Evolutionary conservation across 2,888 invertebrate genomes (phyloP).

Genomic region (Petrolisthes cinctipes): DNA sequence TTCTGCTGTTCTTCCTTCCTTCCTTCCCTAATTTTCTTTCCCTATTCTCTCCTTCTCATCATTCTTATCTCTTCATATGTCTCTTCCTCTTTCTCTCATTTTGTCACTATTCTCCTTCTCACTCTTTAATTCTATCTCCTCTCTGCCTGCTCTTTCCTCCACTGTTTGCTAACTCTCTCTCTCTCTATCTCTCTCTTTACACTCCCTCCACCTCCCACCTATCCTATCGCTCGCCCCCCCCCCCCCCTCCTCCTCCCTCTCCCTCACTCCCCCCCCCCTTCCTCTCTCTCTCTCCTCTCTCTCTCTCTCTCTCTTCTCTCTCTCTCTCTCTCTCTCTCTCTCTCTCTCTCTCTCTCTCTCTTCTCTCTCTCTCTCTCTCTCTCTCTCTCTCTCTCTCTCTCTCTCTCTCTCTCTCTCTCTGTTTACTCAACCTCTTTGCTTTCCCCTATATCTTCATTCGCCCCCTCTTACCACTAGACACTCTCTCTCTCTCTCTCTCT

Average conservation of each 20-base stretch:
- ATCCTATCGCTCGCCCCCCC: background rate
- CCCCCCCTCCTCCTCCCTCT: background rate
- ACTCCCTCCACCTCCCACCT: no score
- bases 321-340: conserved; percentile 13
- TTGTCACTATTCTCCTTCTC: no score
- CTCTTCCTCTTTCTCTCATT: no score
- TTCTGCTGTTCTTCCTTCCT: no score
- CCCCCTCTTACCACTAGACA: background rate
- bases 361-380: background rate
- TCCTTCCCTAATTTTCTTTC: no score
- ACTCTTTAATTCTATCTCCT: no score
- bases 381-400: conserved; percentile 18
- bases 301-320: background rate
- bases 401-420: conserved; percentile 22
- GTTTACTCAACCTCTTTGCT: background rate
- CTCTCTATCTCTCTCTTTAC: no score
- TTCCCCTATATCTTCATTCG: background rate
- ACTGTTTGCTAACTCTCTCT: no score
- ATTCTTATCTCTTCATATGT: no score
- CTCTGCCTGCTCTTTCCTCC: no score
- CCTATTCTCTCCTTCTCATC: no score
- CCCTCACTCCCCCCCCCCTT: background rate
- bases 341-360: conserved; percentile 3
- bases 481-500: background rate
- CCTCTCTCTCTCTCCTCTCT: background rate